Evolutionary conservation across 2,113 vertebrate species (phyloP).

Genomic region (Halcyon malimbica): DNA sequence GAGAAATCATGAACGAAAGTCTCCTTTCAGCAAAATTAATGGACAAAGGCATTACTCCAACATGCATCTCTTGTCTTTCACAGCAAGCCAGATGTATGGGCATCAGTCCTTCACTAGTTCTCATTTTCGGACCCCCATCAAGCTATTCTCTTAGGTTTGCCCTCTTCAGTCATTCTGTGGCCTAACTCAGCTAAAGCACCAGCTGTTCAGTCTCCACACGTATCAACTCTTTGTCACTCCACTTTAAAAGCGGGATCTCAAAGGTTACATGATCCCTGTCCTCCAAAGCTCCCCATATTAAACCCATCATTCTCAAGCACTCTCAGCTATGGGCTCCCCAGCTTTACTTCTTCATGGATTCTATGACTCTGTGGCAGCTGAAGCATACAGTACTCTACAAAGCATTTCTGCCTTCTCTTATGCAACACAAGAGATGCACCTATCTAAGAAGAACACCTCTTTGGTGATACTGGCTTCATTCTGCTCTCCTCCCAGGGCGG

Average conservation of each 20-base stretch:
- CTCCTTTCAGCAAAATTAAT: background rate
- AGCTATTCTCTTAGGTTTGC: background rate
- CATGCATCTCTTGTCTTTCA: background rate
- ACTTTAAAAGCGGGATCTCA: background rate
- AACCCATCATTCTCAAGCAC: background rate
- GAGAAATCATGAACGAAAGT: background rate
- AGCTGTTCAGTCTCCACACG: background rate
- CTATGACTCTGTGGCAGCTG: background rate
- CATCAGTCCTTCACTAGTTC: background rate
- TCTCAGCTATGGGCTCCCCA: background rate
- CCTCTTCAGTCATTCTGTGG: background rate
- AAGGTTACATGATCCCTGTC: background rate
- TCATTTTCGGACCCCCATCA: background rate
- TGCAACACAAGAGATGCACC: background rate
- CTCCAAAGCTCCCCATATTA: background rate
- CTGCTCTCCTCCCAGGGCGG: background rate
- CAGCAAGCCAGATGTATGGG: background rate
- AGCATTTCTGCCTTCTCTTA: background rate
- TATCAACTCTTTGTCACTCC: background rate
- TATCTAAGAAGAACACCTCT: background rate
- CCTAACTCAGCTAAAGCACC: background rate
- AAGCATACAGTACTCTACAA: background rate
- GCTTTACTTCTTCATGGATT: background rate
- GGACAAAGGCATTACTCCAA: background rate
- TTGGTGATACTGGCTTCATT: background rate